Evolutionary conservation across 2,797 vertebrate genomes (phyloP).

Genomic region (Hydrophis major): DNA sequence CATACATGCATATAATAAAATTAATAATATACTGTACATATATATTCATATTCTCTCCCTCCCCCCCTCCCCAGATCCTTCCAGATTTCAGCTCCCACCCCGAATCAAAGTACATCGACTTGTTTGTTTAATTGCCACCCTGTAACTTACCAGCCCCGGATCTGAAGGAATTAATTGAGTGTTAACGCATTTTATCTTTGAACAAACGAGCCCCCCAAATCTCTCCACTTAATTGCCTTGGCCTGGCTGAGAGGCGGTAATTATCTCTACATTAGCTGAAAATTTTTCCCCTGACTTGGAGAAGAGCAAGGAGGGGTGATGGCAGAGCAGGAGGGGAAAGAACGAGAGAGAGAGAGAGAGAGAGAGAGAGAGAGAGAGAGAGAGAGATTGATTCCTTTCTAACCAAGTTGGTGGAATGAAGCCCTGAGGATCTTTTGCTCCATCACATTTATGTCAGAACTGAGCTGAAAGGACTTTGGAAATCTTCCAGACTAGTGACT

Average conservation of each 20-base stretch:
- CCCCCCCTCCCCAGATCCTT: neutral
- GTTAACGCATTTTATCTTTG: conserved; percentile 59
- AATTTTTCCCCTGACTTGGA: conserved; percentile 38
- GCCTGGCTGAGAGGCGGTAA: conserved; percentile 46
- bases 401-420: neutral
- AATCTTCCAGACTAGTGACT: no score
- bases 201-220: conserved; percentile 48
- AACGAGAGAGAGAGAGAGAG: neutral
- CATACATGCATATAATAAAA: no score
- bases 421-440: neutral
- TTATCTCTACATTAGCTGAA: conserved; percentile 54
- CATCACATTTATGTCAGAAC: neutral
- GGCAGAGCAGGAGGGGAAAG: neutral
- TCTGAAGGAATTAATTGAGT: conserved; percentile 59
- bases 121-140: conserved; percentile 38
- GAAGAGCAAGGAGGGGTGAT: conserved; percentile 5
- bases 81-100: neutral
- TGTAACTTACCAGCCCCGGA: conserved; percentile 43
- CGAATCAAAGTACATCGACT: conserved; percentile 19
- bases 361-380: no score
- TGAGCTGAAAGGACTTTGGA: no score
- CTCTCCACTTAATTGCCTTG: conserved; percentile 52
- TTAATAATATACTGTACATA: no score
- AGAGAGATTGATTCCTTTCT: neutral
- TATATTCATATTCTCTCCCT: neutral